Percentiles rank a stretch among this genome's conserved stretches.
Conservation (phyloP, 2,113 vertebrate genomes). For the Bubo bubo region DNA sequence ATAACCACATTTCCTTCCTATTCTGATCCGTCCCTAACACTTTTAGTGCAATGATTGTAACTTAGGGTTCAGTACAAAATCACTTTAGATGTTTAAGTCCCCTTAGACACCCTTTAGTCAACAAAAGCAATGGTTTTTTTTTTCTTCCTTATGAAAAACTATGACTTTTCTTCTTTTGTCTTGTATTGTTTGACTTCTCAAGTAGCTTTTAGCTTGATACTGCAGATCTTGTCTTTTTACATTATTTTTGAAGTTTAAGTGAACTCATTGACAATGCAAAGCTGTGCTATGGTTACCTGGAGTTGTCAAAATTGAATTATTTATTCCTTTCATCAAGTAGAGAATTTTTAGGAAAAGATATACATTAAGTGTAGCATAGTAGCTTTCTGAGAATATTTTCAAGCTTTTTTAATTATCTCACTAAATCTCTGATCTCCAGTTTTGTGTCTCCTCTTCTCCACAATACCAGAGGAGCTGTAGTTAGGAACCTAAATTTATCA, state of each 20-base stretch:
- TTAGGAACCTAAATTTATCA: neutral
- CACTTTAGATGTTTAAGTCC: neutral
- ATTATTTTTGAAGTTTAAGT: neutral
- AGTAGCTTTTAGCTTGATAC: neutral
- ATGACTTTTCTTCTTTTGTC: neutral
- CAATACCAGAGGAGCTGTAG: neutral
- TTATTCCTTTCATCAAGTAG: neutral
- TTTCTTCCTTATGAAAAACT: neutral
- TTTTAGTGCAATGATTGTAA: neutral
- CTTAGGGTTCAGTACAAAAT: neutral
- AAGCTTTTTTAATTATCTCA: neutral
- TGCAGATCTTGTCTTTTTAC: neutral
- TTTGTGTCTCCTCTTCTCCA: neutral
- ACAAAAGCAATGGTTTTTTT: neutral
- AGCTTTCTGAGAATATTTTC: neutral
- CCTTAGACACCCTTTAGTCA: neutral
- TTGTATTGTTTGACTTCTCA: neutral
- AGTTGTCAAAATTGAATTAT: neutral
- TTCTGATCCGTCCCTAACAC: neutral
- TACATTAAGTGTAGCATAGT: neutral
- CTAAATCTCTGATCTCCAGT: neutral
- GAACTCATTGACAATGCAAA: neutral
- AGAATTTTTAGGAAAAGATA: neutral
- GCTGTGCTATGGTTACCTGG: neutral
- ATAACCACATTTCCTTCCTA: neutral